Percentiles rank a stretch among this genome's conserved stretches.
phyloP scores from a whole-genome alignment of 2,797 vertebrate genomes.

The Amblyopsis hoosieri region DNA sequence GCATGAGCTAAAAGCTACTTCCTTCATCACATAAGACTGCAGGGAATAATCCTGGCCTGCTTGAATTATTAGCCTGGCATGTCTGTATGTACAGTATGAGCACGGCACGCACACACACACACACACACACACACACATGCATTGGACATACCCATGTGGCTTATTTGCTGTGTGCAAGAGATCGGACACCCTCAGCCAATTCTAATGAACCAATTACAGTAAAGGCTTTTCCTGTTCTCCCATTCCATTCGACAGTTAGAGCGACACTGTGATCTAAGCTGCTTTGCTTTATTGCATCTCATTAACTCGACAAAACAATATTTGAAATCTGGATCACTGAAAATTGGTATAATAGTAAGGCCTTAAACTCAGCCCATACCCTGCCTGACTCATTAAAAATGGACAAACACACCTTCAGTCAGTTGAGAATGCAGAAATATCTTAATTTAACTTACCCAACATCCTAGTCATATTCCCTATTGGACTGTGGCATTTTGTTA shows the following conservation, averaged over 20 bases:
- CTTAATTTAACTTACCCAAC: not conserved
- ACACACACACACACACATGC: conserved; percentile 7
- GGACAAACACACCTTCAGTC: conserved; percentile 5
- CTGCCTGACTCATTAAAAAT: conserved; percentile 7
- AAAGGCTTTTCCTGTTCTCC: conserved; percentile 48
- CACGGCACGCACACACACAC: not conserved
- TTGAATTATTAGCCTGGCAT: conserved; percentile 37
- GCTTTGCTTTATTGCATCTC: conserved; percentile 58
- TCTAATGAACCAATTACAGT: conserved; percentile 69
- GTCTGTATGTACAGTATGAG: conserved; percentile 6
- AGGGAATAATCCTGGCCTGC: conserved; percentile 44
- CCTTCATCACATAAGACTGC: conserved; percentile 40
- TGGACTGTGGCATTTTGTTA: not conserved
- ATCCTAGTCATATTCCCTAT: not conserved
- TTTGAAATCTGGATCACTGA: conserved; percentile 52
- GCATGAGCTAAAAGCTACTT: conserved; percentile 46
- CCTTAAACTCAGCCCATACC: not conserved
- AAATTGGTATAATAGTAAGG: conserved; percentile 20
- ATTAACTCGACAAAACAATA: conserved; percentile 52
- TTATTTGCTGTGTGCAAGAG: conserved; percentile 52
- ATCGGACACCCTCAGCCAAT: conserved; percentile 49
- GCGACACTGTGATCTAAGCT: conserved; percentile 50
- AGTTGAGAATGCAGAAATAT: not conserved
- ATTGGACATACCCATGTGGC: conserved; percentile 19
- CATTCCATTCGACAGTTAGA: conserved; percentile 47